Conservation (phyloP, 2,113 vertebrate species). For the Myrmecophaga tridactyla region DNA sequence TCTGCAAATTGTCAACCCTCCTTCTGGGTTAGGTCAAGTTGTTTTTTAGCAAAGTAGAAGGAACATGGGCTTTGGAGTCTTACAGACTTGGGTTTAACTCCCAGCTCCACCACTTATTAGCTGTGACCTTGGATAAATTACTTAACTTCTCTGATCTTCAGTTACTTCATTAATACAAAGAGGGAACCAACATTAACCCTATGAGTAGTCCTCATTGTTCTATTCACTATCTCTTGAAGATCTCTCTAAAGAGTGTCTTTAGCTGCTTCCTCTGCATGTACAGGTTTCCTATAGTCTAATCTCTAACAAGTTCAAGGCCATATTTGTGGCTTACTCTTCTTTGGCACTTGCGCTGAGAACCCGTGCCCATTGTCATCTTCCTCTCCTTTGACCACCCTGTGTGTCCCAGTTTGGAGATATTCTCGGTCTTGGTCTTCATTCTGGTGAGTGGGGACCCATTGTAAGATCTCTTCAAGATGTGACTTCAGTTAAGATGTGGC, state of each 20-base stretch:
- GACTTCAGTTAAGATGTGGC: too few species aligned
- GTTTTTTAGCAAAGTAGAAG: constrained; percentile 16
- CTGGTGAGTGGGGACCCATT: too few species aligned
- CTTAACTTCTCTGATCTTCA: background rate
- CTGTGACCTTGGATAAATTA: background rate
- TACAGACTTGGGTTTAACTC: constrained; percentile 18
- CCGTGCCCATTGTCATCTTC: background rate
- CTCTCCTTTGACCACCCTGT: background rate
- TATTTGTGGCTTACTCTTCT: background rate
- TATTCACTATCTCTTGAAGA: background rate
- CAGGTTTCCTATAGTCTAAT: background rate
- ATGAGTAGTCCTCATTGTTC: background rate
- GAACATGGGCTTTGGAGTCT: background rate
- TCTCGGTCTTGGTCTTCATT: too few species aligned
- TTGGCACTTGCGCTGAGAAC: background rate
- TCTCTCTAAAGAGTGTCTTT: constrained; percentile 1
- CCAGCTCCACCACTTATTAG: background rate
- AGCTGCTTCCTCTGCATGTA: background rate
- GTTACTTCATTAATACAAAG: constrained; percentile 19
- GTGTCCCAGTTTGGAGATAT: too few species aligned
- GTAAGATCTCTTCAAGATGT: too few species aligned
- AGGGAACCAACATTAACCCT: background rate
- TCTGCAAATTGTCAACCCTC: background rate
- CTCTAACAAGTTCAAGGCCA: background rate
- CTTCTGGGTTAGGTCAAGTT: background rate